Base-by-base conservation (phyloP, 2,888 invertebrate species). In the Neoascia interrupta region DNA sequence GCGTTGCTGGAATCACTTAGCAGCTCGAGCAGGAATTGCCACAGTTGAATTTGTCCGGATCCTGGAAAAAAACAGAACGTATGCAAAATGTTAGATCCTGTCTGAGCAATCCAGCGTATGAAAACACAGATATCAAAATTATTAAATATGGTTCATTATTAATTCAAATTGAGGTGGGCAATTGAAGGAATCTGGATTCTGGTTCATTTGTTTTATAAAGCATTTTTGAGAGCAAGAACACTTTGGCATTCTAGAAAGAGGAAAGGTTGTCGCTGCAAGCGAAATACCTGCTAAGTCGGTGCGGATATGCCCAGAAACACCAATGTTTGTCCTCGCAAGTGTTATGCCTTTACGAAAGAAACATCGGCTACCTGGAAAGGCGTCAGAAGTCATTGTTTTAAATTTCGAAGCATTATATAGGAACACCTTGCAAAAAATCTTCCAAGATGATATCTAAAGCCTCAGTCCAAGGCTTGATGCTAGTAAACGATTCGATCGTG, bases 21-120 rank as follows among this genome's bases (percentile, higher is more conserved):
- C 56, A 99, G 92, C 89, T 99, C 99, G 84, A 99, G 92, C 37
- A 99, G 92, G 89, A 99, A 99, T 91, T 99, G 99, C 99, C 99
- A 99, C 83, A 99, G 91, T 88, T 99, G 99, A 85, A 99, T 99
- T 90, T 99, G 99, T 26, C 99, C 98, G 34, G 96, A 96, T 87
- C 96, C 96, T 95, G 89, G 8, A 86, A 86, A 36, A 5, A 36
- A 36, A 80, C 11, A 53, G 10, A 36, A 37, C 1, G 4, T 5
- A 23, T 5, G 6, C 1, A 8, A 36, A 15, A 36, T 10, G 54
- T 51, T 26, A 10, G 26, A 26, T 26, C 1, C 2, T 37, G 15
- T 37, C 5, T 10, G 6, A 8, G 10, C 26, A 26, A 10, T 26
- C 10, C 26, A 26, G 10, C 26, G 10, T 5, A 26, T 26, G 10